phyloP scores from a whole-genome alignment of 2,888 invertebrate species.

The Smittia sp. region DNA sequence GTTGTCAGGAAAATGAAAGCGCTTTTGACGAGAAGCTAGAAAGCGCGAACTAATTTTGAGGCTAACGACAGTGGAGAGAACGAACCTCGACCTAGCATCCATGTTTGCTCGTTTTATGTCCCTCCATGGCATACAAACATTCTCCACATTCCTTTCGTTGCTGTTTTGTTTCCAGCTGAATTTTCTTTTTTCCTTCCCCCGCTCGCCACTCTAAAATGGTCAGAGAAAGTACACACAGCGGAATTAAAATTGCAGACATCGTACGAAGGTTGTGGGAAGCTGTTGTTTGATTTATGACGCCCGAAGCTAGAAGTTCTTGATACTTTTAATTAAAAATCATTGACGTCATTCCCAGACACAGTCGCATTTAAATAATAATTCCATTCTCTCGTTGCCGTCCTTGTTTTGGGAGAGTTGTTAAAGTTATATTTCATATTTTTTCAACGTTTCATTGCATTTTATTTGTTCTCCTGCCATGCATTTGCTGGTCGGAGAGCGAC shows the following conservation, averaged over 20 bases:
- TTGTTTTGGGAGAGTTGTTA: background rate
- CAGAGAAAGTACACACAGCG: conserved; percentile 35
- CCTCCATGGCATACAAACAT: conserved; percentile 28
- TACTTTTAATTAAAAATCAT: background rate
- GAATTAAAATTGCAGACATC: conserved; percentile 27
- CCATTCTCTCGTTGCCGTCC: background rate
- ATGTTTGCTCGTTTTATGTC: conserved; percentile 38
- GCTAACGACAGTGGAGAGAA: background rate
- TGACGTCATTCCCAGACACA: background rate
- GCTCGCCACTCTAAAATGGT: conserved; percentile 6
- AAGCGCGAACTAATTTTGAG: background rate
- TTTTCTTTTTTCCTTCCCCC: background rate
- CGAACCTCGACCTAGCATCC: conserved; percentile 21
- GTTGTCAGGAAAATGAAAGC: no score
- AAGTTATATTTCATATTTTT: background rate
- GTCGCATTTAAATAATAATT: conserved; percentile 5
- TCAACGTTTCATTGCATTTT: conserved; percentile 18
- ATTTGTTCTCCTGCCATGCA: background rate
- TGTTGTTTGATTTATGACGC: background rate
- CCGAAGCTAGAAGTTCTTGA: no score
- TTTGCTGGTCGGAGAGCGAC: no score
- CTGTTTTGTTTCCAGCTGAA: conserved; percentile 15
- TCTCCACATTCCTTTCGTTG: conserved; percentile 20
- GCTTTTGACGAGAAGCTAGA: no score
- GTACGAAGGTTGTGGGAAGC: background rate